These are phyloP conservation scores for Anadara kagoshimensis DNA, from an alignment of 1,140 invertebrate species.

Conservation along the genomic window DNA sequence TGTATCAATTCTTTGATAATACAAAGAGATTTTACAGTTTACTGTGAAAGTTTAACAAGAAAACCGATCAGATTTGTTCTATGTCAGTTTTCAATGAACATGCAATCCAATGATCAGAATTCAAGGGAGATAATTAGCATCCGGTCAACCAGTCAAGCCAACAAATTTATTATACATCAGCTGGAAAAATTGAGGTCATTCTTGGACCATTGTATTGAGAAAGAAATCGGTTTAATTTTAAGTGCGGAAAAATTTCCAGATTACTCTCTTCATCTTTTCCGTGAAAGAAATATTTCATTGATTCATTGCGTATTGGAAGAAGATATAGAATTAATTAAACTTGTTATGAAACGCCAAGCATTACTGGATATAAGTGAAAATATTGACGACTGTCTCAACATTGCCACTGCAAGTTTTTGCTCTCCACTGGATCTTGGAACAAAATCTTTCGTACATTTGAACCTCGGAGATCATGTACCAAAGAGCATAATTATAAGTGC, in stretches of 20 bases:
- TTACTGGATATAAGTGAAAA: not conserved
- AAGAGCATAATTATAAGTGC: slow-evolving; percentile 6
- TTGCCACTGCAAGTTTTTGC: not conserved
- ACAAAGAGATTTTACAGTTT: slow-evolving; percentile 28
- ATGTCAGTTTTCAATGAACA: slow-evolving; percentile 17
- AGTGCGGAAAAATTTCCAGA: slow-evolving; percentile 24
- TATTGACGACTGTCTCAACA: not conserved
- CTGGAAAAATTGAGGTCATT: slow-evolving; percentile 15
- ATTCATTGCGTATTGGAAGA: slow-evolving; percentile 29
- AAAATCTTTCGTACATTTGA: not conserved
- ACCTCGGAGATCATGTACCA: not conserved
- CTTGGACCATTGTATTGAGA: not conserved
- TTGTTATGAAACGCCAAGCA: not conserved
- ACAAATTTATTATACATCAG: slow-evolving; percentile 26
- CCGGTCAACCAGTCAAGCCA: not conserved
- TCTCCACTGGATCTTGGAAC: not conserved
- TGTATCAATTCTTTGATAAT: slow-evolving; percentile 16
- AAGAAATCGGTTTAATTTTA: slow-evolving; percentile 18
- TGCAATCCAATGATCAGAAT: not conserved
- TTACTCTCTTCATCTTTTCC: slow-evolving; percentile 13
- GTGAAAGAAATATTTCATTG: slow-evolving; percentile 4
- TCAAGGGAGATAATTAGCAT: slow-evolving; percentile 22
- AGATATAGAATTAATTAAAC: slow-evolving; percentile 8
- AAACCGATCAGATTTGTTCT: slow-evolving; percentile 7
- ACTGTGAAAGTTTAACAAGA: not conserved